Base-by-base conservation (phyloP, 2,888 invertebrate species). In the Phania funesta region DNA sequence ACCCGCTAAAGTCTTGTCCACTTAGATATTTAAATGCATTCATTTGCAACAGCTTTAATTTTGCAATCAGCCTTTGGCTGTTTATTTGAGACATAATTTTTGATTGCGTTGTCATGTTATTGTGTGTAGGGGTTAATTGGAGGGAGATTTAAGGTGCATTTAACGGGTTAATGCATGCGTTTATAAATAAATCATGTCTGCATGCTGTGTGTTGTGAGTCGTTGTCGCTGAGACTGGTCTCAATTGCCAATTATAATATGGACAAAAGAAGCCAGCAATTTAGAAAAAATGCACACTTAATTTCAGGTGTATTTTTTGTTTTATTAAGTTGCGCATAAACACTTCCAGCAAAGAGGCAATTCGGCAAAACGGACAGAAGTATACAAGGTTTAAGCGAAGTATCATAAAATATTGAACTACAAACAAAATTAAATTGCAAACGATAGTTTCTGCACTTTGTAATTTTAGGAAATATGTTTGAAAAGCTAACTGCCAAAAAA, bases 171-270 rank as follows among this genome's bases (percentile, higher is more conserved):
- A 82, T 52, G 8, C 8, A 24, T 70, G 74, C 70, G 29, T 70
- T 70, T 9, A 35, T 35, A 70, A 58, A 82, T 75, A 78, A 70
- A 65, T 78, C 65, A 78, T 50, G 77, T 32, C 50, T 56, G 58
- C 60, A 70, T 60, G 74, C 70, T 75, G 54, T 62, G 56, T 22
- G 18, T 65, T 46, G 46, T 35, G 24, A 38, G 56, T 67, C 50
- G 56, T 67, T 81, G 35, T 44, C 56, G 13, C 56, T 13, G 74
- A 68, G 64, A 68, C 73, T 68, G 58, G 64, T 73, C 68, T 50
- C 64, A 82, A 65, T 70, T 65, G 68, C 77, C 81, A 82, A 77
- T 82, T 82, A 78, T 65, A 78, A 78, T 74, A 68, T 70, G 77
- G 44, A 18, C 73, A 60, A 74, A 56, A 64, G 54, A 68, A 62